Percentiles rank a stretch among this genome's conserved stretches.
Evolutionary conservation across 2,113 vertebrate genomes (phyloP).

Genomic region (Menidia beryllina): DNA sequence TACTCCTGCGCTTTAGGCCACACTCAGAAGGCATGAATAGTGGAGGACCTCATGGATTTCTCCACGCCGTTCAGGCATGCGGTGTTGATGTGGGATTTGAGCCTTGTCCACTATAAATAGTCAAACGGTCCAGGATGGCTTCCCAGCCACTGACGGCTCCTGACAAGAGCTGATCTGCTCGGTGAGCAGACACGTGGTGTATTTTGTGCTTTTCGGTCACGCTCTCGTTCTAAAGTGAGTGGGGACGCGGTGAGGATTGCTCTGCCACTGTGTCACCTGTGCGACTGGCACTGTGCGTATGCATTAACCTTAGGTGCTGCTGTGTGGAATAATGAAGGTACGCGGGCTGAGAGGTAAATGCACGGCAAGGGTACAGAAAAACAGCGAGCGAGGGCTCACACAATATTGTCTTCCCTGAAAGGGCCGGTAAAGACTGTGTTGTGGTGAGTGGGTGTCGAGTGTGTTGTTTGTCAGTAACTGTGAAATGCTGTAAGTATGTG

Average conservation of each 20-base stretch:
- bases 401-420: constrained; percentile 27
- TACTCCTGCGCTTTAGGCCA: constrained; percentile 40
- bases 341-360: constrained; percentile 39
- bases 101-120: constrained; percentile 64
- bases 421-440: constrained; percentile 34
- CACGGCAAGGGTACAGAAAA: constrained; percentile 12
- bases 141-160: constrained; percentile 47
- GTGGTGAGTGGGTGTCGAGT: constrained; percentile 62
- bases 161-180: constrained; percentile 31
- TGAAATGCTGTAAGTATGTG: constrained; percentile 64
- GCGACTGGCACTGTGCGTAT: constrained; percentile 17
- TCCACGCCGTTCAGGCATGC: constrained; percentile 47
- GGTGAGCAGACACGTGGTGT: neutral
- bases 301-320: constrained; percentile 54
- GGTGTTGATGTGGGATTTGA: constrained; percentile 55
- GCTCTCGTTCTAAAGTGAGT: neutral
- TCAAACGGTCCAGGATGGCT: constrained; percentile 54
- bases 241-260: constrained; percentile 10
- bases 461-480: constrained; percentile 65
- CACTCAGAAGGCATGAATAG: constrained; percentile 61
- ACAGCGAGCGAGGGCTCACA: constrained; percentile 2
- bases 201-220: constrained; percentile 23
- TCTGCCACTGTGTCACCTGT: constrained; percentile 12
- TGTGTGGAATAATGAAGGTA: constrained; percentile 37
- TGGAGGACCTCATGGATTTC: constrained; percentile 62